Percentiles rank a stretch among this genome's conserved stretches.
phyloP scores from a whole-genome alignment of 2,797 vertebrate genomes.

The Harpagifer antarcticus region DNA sequence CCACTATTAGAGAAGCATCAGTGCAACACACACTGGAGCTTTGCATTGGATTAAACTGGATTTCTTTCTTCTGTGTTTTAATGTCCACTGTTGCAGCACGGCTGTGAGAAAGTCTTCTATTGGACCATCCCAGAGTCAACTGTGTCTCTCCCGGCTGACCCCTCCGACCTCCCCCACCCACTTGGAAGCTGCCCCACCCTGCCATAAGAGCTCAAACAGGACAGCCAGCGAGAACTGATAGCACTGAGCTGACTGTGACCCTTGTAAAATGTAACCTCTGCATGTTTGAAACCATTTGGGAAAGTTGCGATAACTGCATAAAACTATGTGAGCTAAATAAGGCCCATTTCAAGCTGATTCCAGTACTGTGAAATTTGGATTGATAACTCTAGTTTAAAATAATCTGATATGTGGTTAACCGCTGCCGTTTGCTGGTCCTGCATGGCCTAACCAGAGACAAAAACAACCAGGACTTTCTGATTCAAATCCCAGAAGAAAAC shows the following conservation, averaged over 20 bases:
- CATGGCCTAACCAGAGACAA: not conserved
- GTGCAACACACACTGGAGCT: not conserved
- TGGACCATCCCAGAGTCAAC: conserved; percentile 56
- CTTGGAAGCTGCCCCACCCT: conserved; percentile 70
- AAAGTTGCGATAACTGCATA: conserved; percentile 1
- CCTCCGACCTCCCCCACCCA: conserved; percentile 69
- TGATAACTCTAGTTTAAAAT: not conserved
- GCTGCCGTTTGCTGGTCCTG: conserved; percentile 17
- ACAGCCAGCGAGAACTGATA: not conserved
- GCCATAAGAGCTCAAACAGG: conserved; percentile 63
- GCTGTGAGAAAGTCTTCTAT: conserved; percentile 65
- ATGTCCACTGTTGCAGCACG: conserved; percentile 40
- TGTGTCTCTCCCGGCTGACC: conserved; percentile 65
- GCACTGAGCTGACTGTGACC: conserved; percentile 21
- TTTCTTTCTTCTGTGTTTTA: not conserved
- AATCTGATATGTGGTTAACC: conserved; percentile 5
- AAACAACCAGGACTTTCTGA: conserved; percentile 3
- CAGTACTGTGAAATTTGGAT: not conserved
- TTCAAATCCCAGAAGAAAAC: conserved; percentile 4
- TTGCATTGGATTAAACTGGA: not conserved
- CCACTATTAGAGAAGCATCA: not conserved
- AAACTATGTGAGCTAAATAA: conserved; percentile 6
- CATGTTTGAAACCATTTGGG: conserved; percentile 17
- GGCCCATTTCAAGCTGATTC: not conserved
- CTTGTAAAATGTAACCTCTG: conserved; percentile 7